Base-by-base conservation (phyloP, 2,797 vertebrate genomes). In the Gastrophryne carolinensis region DNA sequence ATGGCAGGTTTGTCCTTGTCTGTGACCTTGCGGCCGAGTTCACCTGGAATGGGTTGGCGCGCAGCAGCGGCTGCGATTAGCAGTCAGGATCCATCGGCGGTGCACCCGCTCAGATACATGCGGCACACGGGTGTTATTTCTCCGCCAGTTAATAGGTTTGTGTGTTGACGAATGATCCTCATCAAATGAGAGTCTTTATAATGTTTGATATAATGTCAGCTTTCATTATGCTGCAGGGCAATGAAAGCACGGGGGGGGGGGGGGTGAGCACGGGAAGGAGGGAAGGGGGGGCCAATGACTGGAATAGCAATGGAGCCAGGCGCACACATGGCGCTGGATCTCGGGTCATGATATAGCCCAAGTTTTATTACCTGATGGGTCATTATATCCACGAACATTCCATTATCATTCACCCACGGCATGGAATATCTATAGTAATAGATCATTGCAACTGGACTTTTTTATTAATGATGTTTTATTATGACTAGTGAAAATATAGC, bases 201-300 rank as follows among this genome's bases (percentile, higher is more conserved):
- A 93, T 95, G 94, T 96, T 96, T 96, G 94, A 96, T 95, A 91
- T 95, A 94, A 95, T 91, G 96, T 95, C 95, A 95, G 92, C 92
- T 94, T 95, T 93, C 92, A 96, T 97, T 96, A 95, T 72, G 82
- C 81, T 83, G 86, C 82, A 77, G 49, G 67, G 75, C 50, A 30
- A 78, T 61, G 60, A 50, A 39, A 32, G 65, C 54, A 27, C 49
- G 21, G 34, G 47, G 49, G 26, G 39, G 29, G 32, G 56, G 52
- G 35, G 34, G 13, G 39, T 11, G 24, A 34, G 19, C 10, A 24
- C 39, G 15, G 11, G 2, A 34, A 26, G 39, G 7, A 17, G n/a
- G 35, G n/a, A 58, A 35, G 54, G 41, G 39, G 34, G 53, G 11
- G 53, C 34, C 32, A 63, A 64, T 56, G 73, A 34, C 30, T 32